These are phyloP conservation scores for Gallinago undulata DNA, from an alignment of 2,113 vertebrate species.

Conservation along the genomic window DNA sequence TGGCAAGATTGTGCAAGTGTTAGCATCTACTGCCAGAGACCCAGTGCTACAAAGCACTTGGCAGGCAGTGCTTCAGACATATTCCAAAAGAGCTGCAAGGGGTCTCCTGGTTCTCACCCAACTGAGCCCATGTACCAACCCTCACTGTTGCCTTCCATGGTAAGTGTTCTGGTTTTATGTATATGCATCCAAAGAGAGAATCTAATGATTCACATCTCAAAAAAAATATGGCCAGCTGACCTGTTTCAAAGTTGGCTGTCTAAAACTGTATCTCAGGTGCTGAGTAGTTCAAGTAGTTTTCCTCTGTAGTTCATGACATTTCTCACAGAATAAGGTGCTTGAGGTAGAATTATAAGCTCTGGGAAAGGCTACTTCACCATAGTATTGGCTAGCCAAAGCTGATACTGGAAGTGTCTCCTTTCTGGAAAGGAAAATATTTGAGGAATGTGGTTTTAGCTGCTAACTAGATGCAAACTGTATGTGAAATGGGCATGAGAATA, in stretches of 20 bases:
- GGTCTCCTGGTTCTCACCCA: neutral
- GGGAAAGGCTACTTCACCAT: neutral
- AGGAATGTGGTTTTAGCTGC: neutral
- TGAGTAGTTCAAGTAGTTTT: neutral
- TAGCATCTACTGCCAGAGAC: neutral
- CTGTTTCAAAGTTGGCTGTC: neutral
- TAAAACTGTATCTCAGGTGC: neutral
- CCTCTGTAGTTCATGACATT: neutral
- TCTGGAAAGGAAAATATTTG: slow-evolving; percentile 30
- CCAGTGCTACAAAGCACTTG: neutral
- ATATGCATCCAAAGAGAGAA: neutral
- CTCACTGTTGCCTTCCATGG: neutral
- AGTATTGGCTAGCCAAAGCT: neutral
- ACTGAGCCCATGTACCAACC: neutral
- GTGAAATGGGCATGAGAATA: neutral
- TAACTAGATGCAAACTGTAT: neutral
- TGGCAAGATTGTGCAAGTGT: neutral
- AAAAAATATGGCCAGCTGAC: neutral
- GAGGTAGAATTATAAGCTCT: neutral
- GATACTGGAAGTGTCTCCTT: neutral
- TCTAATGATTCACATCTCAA: neutral
- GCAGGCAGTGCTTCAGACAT: neutral
- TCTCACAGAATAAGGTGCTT: neutral
- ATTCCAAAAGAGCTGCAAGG: neutral
- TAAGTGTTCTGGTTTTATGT: neutral